Evolutionary conservation across 2,797 vertebrate species (phyloP), one percentile per base, ranked within the genome.

Genomic region (Craterocephalus amniculus): DNA sequence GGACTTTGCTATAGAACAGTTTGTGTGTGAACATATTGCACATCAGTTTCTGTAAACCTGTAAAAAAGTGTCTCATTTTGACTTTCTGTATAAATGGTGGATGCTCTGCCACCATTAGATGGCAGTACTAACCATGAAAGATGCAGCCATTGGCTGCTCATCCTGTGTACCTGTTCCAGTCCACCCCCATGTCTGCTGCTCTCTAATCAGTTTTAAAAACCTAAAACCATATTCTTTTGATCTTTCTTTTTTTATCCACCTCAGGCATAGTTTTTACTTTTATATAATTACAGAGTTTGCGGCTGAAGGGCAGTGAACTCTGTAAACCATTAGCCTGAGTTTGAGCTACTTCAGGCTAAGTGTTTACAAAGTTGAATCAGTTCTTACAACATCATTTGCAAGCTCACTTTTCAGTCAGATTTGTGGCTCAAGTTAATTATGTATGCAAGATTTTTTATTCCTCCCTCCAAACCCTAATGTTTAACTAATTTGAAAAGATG

Each of bases 91-190:
- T 56, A 1, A 52, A 56, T 31, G 18, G 13, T 66, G 48, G 55
- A 52, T 69, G 48, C 52, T 71, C 5, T 59, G 20, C 74, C 34
- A 76, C 93, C 94, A 93, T 88, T 34, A 94, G 93, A 89, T 91
- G 93, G 93, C 94, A 93, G 87, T 85, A 89, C 86, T 81, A 85
- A 58, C 90, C 86, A 77, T 87, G 66, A 72, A 82, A 86, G 79
- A 34, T 43, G 27, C 11, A 71, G 24, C 4, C 27, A 35, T 16
- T 45, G 58, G 56, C 13, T 24, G 31, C 22, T 55, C 59, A 27
- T 65, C 59, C 18, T 67, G 49, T 80, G 51, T 77, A 71, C 81
- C 69, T 63, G 58, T 57, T 31, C 55, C 67, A 43, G 71, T 54
- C 56, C 35, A 56, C 55, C 78, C 66, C 59, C 76, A 69, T 49